Percentiles rank a stretch among this genome's conserved stretches.
These are phyloP conservation scores for Amniataba percoides DNA, from an alignment of 2,797 vertebrate genomes.

Conservation along the genomic window DNA sequence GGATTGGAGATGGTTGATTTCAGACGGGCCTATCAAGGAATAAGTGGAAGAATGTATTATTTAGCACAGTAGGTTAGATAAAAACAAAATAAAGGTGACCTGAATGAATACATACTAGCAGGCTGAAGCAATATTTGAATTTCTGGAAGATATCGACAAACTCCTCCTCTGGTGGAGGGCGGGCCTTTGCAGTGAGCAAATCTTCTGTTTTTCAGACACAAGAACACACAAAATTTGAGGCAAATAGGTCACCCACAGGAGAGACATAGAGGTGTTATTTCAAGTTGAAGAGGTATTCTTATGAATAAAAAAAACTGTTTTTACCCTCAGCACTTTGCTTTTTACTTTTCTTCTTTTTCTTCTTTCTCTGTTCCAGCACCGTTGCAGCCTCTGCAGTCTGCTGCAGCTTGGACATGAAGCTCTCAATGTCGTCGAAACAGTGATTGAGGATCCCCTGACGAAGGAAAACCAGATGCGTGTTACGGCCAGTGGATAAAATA, in stretches of 20 bases:
- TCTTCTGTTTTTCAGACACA: slow-evolving; percentile 78
- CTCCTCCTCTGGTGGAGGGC: slow-evolving; percentile 87
- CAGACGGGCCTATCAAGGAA: slow-evolving; percentile 84
- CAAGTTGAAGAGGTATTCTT: not conserved
- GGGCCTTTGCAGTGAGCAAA: slow-evolving; percentile 84
- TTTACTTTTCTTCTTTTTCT: slow-evolving; percentile 87
- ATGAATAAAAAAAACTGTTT: not conserved
- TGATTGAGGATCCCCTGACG: slow-evolving; percentile 91
- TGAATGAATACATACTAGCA: slow-evolving; percentile 86
- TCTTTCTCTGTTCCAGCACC: slow-evolving; percentile 88
- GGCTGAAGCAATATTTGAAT: slow-evolving; percentile 92
- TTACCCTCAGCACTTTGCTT: slow-evolving; percentile 87
- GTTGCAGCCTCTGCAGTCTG: slow-evolving; percentile 88
- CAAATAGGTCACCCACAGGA: not conserved
- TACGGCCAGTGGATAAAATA: not conserved
- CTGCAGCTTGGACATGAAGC: slow-evolving; percentile 89
- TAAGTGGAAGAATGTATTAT: not conserved
- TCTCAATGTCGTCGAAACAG: slow-evolving; percentile 92
- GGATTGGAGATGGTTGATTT: slow-evolving; percentile 88
- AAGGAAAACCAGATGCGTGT: not conserved
- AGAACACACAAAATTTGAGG: not conserved
- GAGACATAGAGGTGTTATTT: not conserved
- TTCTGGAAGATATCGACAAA: slow-evolving; percentile 90
- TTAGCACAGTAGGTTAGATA: not conserved
- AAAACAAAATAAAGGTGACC: not conserved